Base-by-base conservation (phyloP, 1,140 invertebrate species). In the Diachasmimorpha longicaudata region DNA sequence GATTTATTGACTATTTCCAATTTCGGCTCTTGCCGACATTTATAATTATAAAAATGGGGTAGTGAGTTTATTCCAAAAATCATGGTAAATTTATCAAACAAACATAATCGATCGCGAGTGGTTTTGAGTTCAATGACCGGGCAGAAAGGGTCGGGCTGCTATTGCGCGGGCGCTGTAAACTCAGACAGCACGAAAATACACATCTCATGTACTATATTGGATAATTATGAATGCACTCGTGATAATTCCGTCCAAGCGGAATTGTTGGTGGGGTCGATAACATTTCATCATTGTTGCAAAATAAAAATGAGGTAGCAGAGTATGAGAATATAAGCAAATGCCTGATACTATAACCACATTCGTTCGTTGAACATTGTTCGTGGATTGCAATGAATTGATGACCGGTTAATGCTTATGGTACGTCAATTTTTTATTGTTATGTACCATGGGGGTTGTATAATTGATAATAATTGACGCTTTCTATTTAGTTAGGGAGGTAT, bases 101-200 rank as follows among this genome's bases (percentile, higher is more conserved):
- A 73, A 63, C 37, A 63, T 63, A 73, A 73, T 73, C 52, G 55
- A 73, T 73, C 37, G 36, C 14, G 6, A 25, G 48, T 55, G 48
- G 48, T 21, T 55, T 31, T 39, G 70, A 58, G 70, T 72, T 72
- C 21, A 72, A 72, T 48, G 23, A 72, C 70, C 70, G 19, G 48
- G n/a, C 46, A 55, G 16, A 36, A 25, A 58, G 25, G 25, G 23
- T 66, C 13, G 23, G 36, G 21, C 21, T 66, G 4, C 19, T 14
- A 6, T 66, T 66, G 58, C 58, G 58, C 58, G 25, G 13, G 58
- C 58, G 58, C 25, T 25, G 25, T n/a, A 31, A 66, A 66, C 25
- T 55, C 48, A 55, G 19, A 55, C 48, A 55, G 48, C 19, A 55
- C 48, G 48, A 21, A 55, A 55, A 55, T 55, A 55, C 19, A 55